Evolutionary conservation across 2,888 invertebrate species (phyloP).

Genomic region (Hoplodrina blanda): DNA sequence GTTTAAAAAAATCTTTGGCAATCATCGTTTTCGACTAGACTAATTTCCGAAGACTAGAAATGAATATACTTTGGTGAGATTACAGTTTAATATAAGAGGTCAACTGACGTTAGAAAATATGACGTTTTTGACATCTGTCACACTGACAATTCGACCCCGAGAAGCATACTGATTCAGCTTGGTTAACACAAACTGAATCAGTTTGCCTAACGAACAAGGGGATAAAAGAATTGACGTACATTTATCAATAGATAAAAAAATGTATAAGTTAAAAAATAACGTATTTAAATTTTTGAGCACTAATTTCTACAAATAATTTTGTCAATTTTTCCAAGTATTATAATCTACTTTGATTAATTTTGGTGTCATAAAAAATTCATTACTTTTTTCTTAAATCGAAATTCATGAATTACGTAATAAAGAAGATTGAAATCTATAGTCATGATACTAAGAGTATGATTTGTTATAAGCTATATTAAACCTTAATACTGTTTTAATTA

Average conservation of each 20-base stretch:
- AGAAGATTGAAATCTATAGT: conserved; percentile 49
- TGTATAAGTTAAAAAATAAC: conserved; percentile 33
- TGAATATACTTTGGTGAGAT: conserved; percentile 71
- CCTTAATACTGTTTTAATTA: not conserved
- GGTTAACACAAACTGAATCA: too few relatives aligned
- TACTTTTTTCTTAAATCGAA: not conserved
- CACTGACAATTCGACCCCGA: too few relatives aligned
- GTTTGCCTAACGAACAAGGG: too few relatives aligned
- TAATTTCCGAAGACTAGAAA: conserved; percentile 75
- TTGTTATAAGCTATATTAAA: not conserved
- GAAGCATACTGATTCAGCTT: too few relatives aligned
- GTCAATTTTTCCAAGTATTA: conserved; percentile 10
- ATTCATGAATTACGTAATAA: conserved; percentile 6
- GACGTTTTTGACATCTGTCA: too few relatives aligned
- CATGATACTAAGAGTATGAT: conserved; percentile 23
- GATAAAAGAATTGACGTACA: conserved; percentile 26
- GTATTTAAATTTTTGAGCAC: conserved; percentile 64
- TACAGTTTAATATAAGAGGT: conserved; percentile 41
- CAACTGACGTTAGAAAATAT: too few relatives aligned
- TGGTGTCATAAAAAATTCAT: conserved; percentile 9
- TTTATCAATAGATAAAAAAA: conserved; percentile 34
- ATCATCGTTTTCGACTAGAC: conserved; percentile 74
- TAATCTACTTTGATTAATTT: conserved; percentile 16
- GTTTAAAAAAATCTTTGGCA: conserved; percentile 78
- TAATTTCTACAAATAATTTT: conserved; percentile 54